These are phyloP conservation scores for Galeruca laticollis DNA, from an alignment of 2,888 invertebrate species.

Conservation along the genomic window DNA sequence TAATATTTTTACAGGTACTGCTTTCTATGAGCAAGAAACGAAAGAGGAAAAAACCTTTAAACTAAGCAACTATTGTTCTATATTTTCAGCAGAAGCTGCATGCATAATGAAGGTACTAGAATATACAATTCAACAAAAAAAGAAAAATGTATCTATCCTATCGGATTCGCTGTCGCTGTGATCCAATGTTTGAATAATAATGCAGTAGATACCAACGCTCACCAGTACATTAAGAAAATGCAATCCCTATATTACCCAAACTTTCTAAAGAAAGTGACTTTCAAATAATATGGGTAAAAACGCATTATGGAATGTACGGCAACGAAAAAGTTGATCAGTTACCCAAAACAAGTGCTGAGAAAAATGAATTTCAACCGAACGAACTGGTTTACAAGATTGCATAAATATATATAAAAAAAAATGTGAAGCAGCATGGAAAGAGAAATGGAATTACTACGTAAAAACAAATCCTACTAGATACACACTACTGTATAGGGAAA, in stretches of 20 bases:
- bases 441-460: not conserved
- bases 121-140: too few species aligned
- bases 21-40: not conserved
- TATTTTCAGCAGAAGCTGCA: too few species aligned
- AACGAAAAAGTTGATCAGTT: too few species aligned
- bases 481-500: too few species aligned
- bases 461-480: too few species aligned
- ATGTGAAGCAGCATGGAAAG: not conserved
- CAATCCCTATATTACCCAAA: not conserved
- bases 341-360: not conserved
- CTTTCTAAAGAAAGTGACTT: not conserved
- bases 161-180: too few species aligned
- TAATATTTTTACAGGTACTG: not conserved
- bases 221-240: not conserved
- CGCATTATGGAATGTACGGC: not conserved
- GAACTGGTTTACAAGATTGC: not conserved
- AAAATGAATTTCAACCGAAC: not conserved
- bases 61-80: too few species aligned
- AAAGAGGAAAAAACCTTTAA: not conserved
- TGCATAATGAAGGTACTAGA: too few species aligned
- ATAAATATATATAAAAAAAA: slow-evolving; percentile 1
- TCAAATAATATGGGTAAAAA: too few species aligned
- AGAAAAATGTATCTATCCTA: too few species aligned
- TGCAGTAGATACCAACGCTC: not conserved
- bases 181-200: too few species aligned